Conservation (phyloP, 2,888 invertebrate species). For the Acheta domesticus region DNA sequence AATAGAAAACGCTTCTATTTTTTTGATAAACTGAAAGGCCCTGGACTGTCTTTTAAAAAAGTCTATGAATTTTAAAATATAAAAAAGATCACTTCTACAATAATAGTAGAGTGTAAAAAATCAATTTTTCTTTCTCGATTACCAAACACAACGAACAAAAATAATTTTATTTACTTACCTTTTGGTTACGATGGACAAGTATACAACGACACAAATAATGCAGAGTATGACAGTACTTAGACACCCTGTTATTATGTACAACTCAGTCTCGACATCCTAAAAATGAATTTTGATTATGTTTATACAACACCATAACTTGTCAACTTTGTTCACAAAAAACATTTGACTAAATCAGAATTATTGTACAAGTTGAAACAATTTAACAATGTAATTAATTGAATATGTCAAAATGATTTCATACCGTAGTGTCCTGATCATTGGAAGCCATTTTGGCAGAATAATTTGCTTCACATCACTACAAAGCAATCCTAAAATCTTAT, state of each 20-base stretch:
- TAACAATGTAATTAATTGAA: too few relatives aligned
- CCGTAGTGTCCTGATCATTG: too few relatives aligned
- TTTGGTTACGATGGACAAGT: not conserved
- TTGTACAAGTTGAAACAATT: not conserved
- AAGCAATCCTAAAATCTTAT: too few relatives aligned
- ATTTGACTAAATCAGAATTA: not conserved
- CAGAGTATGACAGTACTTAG: not conserved
- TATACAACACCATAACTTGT: not conserved
- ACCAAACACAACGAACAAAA: not conserved
- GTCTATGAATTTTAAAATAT: too few relatives aligned
- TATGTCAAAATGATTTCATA: too few relatives aligned
- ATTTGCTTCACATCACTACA: too few relatives aligned
- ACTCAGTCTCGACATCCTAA: not conserved
- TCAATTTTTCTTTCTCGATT: not conserved
- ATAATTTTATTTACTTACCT: not conserved
- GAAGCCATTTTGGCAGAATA: too few relatives aligned
- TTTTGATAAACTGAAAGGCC: too few relatives aligned
- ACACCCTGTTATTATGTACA: constrained; percentile 18
- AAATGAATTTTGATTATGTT: not conserved
- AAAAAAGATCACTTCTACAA: too few relatives aligned
- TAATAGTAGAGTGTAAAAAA: too few relatives aligned
- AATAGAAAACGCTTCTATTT: too few relatives aligned
- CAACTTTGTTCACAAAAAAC: not conserved
- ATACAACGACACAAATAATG: not conserved
- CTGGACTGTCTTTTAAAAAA: too few relatives aligned